These are phyloP conservation scores for Archegozetes longisetosus DNA, from an alignment of 1,140 invertebrate genomes.

Conservation along the genomic window DNA sequence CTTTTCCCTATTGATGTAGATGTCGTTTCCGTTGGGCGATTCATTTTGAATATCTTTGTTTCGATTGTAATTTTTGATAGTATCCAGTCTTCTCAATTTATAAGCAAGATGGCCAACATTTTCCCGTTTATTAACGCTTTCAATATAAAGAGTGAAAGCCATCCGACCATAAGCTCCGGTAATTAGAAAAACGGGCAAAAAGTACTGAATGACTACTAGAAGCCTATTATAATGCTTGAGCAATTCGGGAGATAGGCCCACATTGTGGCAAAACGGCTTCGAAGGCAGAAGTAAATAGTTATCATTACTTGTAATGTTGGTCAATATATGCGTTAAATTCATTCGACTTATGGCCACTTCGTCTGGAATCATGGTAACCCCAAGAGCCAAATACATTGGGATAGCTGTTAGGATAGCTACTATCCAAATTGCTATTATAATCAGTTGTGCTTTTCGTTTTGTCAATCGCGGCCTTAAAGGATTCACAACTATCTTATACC, in stretches of 20 bases:
- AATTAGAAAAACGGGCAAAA: conserved; percentile 55
- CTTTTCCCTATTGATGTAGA: background rate
- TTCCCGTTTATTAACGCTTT: background rate
- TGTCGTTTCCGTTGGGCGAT: background rate
- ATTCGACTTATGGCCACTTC: background rate
- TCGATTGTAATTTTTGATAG: background rate
- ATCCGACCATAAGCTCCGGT: conserved; percentile 60
- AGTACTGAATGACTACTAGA: conserved; percentile 47
- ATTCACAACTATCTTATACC: conserved; percentile 72
- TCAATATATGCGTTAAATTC: background rate
- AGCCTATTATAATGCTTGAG: conserved; percentile 38
- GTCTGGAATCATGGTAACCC: conserved; percentile 22
- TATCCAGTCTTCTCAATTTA: background rate
- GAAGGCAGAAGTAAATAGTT: background rate
- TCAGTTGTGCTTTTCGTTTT: conserved; percentile 22
- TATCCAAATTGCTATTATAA: conserved; percentile 27
- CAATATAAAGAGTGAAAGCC: conserved; percentile 39
- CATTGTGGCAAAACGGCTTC: conserved; percentile 42
- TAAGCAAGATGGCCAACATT: background rate
- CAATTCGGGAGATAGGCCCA: conserved; percentile 35
- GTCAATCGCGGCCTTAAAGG: conserved; percentile 38
- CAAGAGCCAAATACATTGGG: conserved; percentile 24
- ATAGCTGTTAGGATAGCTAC: conserved; percentile 23
- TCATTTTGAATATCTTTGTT: no score
- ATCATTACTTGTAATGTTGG: background rate